Conservation (phyloP, 64 coral and sea anemone genomes). For the Catalaphyllia jardinei region DNA sequence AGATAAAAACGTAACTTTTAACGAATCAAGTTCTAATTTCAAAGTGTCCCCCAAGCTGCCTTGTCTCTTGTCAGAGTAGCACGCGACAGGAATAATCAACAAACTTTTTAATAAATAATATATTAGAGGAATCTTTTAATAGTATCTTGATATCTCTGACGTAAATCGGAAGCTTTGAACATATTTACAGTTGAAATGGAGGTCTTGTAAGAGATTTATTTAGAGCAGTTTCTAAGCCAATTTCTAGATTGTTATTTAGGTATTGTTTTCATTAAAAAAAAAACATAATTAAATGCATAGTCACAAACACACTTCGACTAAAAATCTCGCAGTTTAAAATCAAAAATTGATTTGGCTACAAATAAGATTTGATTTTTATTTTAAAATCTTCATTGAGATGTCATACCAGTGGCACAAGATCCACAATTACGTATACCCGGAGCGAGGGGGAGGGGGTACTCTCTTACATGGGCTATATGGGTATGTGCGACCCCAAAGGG, state of each 20-base stretch:
- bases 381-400: too few relatives aligned
- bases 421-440: too few relatives aligned
- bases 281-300: background rate
- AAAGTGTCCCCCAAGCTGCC: background rate
- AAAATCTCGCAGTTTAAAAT: background rate
- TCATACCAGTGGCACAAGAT: too few relatives aligned
- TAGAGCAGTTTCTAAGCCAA: background rate
- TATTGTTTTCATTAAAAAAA: background rate
- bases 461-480: too few relatives aligned
- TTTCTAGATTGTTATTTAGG: background rate
- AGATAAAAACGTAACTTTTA: background rate
- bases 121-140: conserved; percentile 11
- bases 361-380: background rate
- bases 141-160: background rate
- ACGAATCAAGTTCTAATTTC: background rate
- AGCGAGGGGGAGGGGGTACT: too few relatives aligned
- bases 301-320: background rate
- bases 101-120: conserved; percentile 35
- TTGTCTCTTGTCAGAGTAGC: background rate
- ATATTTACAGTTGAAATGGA: conserved; percentile 22
- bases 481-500: too few relatives aligned
- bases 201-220: background rate
- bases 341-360: background rate
- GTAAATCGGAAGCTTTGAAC: background rate
- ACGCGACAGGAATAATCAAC: background rate